Percentiles rank a stretch among this genome's conserved stretches.
Evolutionary conservation across 2,888 invertebrate species (phyloP).

Genomic region (Serripes groenlandicus): DNA sequence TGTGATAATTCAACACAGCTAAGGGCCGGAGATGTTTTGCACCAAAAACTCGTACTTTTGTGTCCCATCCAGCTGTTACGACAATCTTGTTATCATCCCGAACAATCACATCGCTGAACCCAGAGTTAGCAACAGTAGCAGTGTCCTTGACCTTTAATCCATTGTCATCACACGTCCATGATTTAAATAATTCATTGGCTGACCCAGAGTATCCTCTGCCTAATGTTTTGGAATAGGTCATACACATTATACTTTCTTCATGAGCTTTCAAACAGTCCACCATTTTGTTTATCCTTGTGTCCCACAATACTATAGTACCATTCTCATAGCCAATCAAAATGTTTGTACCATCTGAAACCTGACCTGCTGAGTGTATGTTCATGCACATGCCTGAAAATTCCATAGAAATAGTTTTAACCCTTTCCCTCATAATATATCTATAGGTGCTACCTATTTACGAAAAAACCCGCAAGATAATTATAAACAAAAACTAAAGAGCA

Average conservation of each 20-base stretch:
- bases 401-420: too few species aligned
- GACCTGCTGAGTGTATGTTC: constrained; percentile 57
- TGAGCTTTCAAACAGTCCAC: constrained; percentile 62
- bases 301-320: constrained; percentile 79
- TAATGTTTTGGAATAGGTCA: constrained; percentile 63
- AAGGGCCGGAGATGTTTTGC: constrained; percentile 79
- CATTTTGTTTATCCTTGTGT: constrained; percentile 62
- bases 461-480: too few species aligned
- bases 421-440: too few species aligned
- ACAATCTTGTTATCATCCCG: constrained; percentile 80
- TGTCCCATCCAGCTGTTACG: constrained; percentile 83
- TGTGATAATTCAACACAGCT: constrained; percentile 82
- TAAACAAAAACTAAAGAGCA: too few species aligned
- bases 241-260: constrained; percentile 76
- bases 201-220: constrained; percentile 76
- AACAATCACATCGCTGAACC: constrained; percentile 74
- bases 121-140: constrained; percentile 73
- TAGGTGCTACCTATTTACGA: too few species aligned
- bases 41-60: constrained; percentile 77
- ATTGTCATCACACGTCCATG: constrained; percentile 65
- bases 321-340: constrained; percentile 79
- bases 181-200: constrained; percentile 64
- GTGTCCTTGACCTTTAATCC: constrained; percentile 36
- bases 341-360: background rate
- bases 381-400: constrained; percentile 78